Percentiles rank a stretch among this genome's conserved stretches.
phyloP scores from a whole-genome alignment of 2,797 vertebrate species.

The Tauraco hartlaubi region DNA sequence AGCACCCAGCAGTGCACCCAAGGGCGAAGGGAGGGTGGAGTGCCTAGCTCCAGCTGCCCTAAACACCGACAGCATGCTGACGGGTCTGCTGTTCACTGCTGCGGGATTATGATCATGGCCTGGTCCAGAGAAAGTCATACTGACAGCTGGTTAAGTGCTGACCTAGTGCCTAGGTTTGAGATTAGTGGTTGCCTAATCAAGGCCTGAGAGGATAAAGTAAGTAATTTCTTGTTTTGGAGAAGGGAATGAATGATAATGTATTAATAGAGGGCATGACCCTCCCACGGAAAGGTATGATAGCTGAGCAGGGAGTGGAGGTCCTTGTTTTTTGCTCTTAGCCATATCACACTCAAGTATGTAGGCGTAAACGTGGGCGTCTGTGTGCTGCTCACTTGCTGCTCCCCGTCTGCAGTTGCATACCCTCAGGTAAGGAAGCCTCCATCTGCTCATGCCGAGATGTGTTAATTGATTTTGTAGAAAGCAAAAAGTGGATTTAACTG shows the following conservation, averaged over 20 bases:
- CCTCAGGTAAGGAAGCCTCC: constrained; percentile 34
- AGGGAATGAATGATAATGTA: neutral
- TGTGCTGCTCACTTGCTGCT: constrained; percentile 23
- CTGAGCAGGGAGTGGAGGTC: neutral
- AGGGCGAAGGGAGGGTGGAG: neutral
- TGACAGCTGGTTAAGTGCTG: too few relatives aligned
- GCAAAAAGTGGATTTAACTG: neutral
- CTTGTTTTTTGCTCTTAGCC: neutral
- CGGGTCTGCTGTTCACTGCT: neutral
- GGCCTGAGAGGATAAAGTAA: neutral
- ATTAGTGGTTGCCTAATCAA: neutral
- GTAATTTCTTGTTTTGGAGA: neutral
- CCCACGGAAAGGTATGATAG: neutral
- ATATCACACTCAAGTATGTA: neutral
- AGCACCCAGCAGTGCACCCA: neutral
- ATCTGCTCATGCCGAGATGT: constrained; percentile 3
- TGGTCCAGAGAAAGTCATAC: neutral
- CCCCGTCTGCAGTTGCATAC: neutral
- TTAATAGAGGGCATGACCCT: neutral
- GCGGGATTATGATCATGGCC: neutral
- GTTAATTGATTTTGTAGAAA: constrained; percentile 39
- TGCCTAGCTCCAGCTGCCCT: neutral
- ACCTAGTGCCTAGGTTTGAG: neutral
- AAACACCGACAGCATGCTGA: fast-evolving
- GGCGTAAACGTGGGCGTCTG: neutral